Conservation (phyloP, 2,113 vertebrate genomes). For the Ginglymostoma cirratum region DNA sequence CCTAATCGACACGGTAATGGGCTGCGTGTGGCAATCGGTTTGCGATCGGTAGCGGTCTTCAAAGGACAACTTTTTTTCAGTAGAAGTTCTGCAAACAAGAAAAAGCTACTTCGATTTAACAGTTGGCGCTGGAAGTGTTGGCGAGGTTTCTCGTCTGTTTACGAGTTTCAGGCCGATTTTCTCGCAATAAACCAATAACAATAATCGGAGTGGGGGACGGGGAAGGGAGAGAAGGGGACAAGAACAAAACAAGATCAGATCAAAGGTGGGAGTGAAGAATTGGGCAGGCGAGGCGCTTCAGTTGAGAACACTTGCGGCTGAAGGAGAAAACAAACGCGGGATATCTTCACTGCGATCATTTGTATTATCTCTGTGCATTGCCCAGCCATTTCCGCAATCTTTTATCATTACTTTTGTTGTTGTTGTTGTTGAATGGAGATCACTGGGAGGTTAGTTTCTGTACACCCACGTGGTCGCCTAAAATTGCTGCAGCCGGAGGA, state of each 20-base stretch:
- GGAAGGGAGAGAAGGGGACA: not conserved
- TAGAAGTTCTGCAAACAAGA: not conserved
- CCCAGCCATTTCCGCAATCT: constrained; percentile 21
- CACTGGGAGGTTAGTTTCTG: constrained; percentile 22
- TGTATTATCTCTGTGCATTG: not conserved
- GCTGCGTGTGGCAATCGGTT: not conserved
- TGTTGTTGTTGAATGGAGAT: constrained; percentile 18
- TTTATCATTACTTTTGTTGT: constrained; percentile 14
- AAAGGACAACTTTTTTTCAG: not conserved
- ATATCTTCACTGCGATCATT: not conserved
- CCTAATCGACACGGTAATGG: not conserved
- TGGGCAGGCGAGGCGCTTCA: not conserved
- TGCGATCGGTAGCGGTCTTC: not conserved
- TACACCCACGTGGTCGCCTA: constrained; percentile 13
- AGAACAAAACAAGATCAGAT: not conserved
- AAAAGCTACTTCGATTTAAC: not conserved
- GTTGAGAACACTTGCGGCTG: not conserved
- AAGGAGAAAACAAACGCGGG: not conserved
- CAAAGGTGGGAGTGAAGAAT: not conserved
- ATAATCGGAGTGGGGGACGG: not conserved
- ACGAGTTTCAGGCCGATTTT: too few species aligned
- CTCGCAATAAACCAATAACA: not conserved
- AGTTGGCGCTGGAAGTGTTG: not conserved
- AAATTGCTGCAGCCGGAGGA: not conserved
- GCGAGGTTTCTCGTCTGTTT: not conserved